phyloP scores from a whole-genome alignment of 2,888 invertebrate species.

The Calephelis perditalis region DNA sequence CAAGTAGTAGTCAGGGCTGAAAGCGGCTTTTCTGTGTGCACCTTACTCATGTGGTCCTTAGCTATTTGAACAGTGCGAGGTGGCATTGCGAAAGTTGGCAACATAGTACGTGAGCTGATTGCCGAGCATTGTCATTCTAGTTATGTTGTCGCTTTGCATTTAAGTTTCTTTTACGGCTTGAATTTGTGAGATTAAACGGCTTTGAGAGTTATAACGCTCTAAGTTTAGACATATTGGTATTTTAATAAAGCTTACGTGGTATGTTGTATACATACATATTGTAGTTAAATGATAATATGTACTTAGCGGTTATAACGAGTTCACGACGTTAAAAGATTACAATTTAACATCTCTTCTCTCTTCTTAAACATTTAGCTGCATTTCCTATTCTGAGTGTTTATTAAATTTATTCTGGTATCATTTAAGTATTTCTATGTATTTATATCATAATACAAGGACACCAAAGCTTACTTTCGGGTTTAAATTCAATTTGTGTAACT shows the following conservation, averaged over 20 bases:
- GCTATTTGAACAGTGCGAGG: conserved; percentile 64
- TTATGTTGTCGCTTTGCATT: conserved; percentile 50
- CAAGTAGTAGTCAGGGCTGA: no score
- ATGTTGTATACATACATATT: neutral
- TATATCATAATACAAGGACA: no score
- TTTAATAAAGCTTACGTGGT: conserved; percentile 6
- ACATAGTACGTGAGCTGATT: conserved; percentile 64
- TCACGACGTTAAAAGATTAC: no score
- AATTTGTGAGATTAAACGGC: conserved; percentile 38
- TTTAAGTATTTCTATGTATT: no score
- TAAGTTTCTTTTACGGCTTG: conserved; percentile 52
- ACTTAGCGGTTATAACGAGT: no score
- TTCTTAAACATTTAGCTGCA: no score
- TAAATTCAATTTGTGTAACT: no score
- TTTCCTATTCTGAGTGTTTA: no score
- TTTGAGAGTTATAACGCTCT: conserved; percentile 27
- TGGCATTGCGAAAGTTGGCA: conserved; percentile 75
- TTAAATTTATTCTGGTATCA: no score
- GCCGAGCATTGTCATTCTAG: conserved; percentile 54
- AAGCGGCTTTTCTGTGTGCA: neutral
- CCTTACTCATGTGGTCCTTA: conserved; percentile 27
- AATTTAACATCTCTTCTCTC: no score
- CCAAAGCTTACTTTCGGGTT: no score
- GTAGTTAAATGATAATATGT: neutral
- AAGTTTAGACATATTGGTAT: conserved; percentile 9